Evolutionary conservation across 1,140 invertebrate species (phyloP).

Genomic region (Euwallacea similis): DNA sequence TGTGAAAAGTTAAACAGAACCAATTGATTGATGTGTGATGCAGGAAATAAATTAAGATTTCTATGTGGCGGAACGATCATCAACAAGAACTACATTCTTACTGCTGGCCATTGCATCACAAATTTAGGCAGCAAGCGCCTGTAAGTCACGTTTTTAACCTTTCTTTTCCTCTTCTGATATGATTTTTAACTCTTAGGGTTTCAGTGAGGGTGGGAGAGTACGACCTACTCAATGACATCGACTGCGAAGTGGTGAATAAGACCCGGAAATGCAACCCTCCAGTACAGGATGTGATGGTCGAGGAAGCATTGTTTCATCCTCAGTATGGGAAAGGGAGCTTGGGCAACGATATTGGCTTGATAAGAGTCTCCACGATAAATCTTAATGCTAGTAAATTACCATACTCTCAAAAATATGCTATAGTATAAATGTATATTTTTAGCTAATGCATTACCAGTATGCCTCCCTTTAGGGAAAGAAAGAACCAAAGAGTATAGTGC

Average conservation of each 20-base stretch:
- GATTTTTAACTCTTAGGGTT: slow-evolving; percentile 1
- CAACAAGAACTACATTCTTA: slow-evolving; percentile 66
- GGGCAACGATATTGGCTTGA: slow-evolving; percentile 65
- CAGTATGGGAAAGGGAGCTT: slow-evolving; percentile 54
- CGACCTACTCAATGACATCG: slow-evolving; percentile 58
- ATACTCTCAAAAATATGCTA: neutral
- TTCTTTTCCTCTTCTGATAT: too few species aligned
- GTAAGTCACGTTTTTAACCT: slow-evolving; percentile 35
- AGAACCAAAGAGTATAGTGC: slow-evolving; percentile 45
- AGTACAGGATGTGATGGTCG: slow-evolving; percentile 62
- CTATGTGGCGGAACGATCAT: slow-evolving; percentile 70
- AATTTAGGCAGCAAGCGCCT: slow-evolving; percentile 52
- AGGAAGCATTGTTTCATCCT: slow-evolving; percentile 59
- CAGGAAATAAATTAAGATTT: slow-evolving; percentile 55
- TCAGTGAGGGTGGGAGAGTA: slow-evolving; percentile 63
- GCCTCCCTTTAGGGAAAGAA: slow-evolving; percentile 57
- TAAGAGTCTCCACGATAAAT: slow-evolving; percentile 55
- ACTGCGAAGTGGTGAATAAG: slow-evolving; percentile 60
- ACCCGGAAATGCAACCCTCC: slow-evolving; percentile 58
- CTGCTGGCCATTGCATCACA: slow-evolving; percentile 70
- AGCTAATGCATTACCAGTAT: slow-evolving; percentile 60
- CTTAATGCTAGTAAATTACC: slow-evolving; percentile 21
- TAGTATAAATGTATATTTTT: slow-evolving; percentile 36
- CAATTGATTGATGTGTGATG: slow-evolving; percentile 25
- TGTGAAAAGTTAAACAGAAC: neutral